Evolutionary conservation across 2,888 invertebrate species (phyloP).

Genomic region (Pediacus dermestoides): DNA sequence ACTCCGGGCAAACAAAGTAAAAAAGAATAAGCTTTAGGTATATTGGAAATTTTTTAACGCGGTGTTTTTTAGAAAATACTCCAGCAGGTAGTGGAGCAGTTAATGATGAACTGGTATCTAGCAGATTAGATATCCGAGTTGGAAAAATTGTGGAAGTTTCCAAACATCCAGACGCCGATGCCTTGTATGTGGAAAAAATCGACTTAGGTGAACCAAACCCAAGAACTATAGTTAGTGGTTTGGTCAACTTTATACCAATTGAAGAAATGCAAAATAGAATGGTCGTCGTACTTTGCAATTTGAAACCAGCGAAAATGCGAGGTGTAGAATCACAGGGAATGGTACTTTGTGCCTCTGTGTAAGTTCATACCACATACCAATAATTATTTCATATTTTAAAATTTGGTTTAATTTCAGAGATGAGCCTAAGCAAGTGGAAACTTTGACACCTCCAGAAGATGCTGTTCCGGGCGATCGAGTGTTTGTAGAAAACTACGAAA

Average conservation of each 20-base stretch:
- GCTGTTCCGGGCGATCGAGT: slow-evolving; percentile 81
- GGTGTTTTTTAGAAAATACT: slow-evolving; percentile 11
- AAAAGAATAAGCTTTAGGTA: slow-evolving; percentile 11
- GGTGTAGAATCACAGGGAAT: slow-evolving; percentile 89
- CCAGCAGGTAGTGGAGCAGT: slow-evolving; percentile 39
- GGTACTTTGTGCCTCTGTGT: slow-evolving; percentile 87
- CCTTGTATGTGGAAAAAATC: slow-evolving; percentile 87
- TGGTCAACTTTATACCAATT: slow-evolving; percentile 86
- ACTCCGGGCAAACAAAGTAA: slow-evolving; percentile 60
- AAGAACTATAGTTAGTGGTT: slow-evolving; percentile 77
- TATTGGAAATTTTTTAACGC: slow-evolving; percentile 27
- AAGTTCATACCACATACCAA: slow-evolving; percentile 35
- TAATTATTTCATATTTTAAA: slow-evolving; percentile 13
- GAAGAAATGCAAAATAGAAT: slow-evolving; percentile 86
- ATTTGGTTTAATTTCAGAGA: too few relatives aligned
- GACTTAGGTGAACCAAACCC: slow-evolving; percentile 77
- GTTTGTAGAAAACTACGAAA: slow-evolving; percentile 76
- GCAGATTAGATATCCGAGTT: slow-evolving; percentile 79
- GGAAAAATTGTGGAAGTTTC: slow-evolving; percentile 81
- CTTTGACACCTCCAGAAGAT: slow-evolving; percentile 72
- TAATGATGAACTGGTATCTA: slow-evolving; percentile 65
- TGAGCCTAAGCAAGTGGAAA: slow-evolving; percentile 80
- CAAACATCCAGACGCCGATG: slow-evolving; percentile 89
- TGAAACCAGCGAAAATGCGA: slow-evolving; percentile 95
- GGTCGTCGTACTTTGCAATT: slow-evolving; percentile 91